phyloP scores from a whole-genome alignment of 2,797 vertebrate genomes.

The Urophycis tenuis region DNA sequence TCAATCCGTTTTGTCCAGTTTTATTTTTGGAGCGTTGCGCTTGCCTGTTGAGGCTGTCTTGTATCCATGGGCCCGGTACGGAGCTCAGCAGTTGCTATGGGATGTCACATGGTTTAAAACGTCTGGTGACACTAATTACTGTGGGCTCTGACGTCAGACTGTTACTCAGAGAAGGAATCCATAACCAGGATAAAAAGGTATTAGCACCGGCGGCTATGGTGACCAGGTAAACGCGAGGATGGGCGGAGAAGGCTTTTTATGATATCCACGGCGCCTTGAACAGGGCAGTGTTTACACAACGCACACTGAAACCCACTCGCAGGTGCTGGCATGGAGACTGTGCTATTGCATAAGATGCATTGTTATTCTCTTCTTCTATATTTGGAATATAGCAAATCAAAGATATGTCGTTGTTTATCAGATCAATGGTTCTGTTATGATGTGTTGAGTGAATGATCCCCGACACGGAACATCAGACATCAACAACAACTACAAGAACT shows the following conservation, averaged over 20 bases:
- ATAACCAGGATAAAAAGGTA: constrained; percentile 16
- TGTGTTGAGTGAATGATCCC: not conserved
- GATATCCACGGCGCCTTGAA: not conserved
- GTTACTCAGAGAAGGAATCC: constrained; percentile 38
- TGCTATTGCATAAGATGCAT: not conserved
- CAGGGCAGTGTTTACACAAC: not conserved
- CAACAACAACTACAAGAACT: not conserved
- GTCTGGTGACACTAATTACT: constrained; percentile 49
- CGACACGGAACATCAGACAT: not conserved
- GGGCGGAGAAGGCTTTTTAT: not conserved
- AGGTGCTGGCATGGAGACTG: not conserved
- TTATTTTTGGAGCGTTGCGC: constrained; percentile 33
- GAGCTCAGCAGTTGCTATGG: constrained; percentile 57
- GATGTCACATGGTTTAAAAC: constrained; percentile 33
- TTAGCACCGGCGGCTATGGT: not conserved
- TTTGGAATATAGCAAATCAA: not conserved
- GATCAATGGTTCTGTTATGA: not conserved
- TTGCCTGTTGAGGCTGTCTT: constrained; percentile 31
- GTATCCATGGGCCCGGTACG: constrained; percentile 50
- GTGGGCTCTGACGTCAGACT: constrained; percentile 42
- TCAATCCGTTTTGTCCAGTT: constrained; percentile 13
- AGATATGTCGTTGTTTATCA: not conserved
- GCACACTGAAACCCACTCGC: not conserved
- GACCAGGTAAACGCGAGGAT: constrained; percentile 8
- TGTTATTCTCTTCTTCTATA: not conserved